Percentiles rank a stretch among this genome's conserved stretches.
phyloP scores from a whole-genome alignment of 1,140 invertebrate genomes.

The Drosophila pachea region DNA sequence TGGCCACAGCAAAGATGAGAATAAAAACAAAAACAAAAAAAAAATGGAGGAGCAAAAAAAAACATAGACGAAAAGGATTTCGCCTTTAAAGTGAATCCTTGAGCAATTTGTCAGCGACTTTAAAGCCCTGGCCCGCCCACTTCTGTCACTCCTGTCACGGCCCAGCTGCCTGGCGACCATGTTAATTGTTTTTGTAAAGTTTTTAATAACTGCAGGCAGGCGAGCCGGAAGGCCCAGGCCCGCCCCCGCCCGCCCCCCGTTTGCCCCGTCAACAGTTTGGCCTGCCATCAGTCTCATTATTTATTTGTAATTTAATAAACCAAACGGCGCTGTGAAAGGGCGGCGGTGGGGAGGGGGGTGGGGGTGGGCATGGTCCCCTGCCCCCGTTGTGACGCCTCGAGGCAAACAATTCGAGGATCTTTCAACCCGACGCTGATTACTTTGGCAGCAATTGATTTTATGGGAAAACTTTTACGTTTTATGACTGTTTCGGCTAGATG shows the following conservation, averaged over 20 bases:
- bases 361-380: neutral
- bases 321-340: slow-evolving; percentile 38
- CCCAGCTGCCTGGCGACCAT: slow-evolving; percentile 37
- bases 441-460: slow-evolving; percentile 75
- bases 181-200: slow-evolving; percentile 77
- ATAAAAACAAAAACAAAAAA: too few species aligned
- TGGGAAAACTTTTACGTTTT: slow-evolving; percentile 75
- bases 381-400: neutral
- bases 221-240: slow-evolving; percentile 10
- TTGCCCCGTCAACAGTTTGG: slow-evolving; percentile 47
- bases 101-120: slow-evolving; percentile 68
- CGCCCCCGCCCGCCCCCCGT: slow-evolving; percentile 1
- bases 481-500: slow-evolving; percentile 52
- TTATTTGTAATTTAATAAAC: slow-evolving; percentile 78
- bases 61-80: neutral
- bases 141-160: too few species aligned
- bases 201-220: slow-evolving; percentile 71
- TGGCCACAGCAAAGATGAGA: slow-evolving; percentile 31
- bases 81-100: slow-evolving; percentile 53
- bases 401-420: neutral
- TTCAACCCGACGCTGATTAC: neutral
- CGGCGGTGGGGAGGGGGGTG: neutral
- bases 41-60: too few species aligned
- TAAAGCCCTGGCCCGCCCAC: slow-evolving; percentile 28
- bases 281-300: slow-evolving; percentile 75